A percentile compares a stretch with the other conserved stretches of the same genome.
Conservation (phyloP, 2,888 invertebrate species). For the Polydesmus complanatus region DNA sequence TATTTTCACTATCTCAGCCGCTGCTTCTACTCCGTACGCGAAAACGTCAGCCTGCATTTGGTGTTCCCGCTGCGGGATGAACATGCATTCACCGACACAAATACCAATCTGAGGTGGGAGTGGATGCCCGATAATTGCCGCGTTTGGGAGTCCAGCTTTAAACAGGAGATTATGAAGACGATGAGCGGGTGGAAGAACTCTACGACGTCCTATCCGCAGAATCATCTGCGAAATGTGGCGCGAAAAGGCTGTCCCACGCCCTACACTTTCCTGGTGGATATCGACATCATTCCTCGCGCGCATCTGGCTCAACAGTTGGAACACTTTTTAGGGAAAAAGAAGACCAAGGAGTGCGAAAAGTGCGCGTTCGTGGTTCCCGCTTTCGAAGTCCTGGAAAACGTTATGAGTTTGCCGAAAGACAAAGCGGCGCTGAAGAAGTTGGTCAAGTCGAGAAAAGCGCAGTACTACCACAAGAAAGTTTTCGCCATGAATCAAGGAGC, state of each 20-base stretch:
- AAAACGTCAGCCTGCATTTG: slow-evolving; percentile 60
- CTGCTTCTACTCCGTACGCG: slow-evolving; percentile 56
- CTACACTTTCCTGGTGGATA: slow-evolving; percentile 70
- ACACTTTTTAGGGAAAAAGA: slow-evolving; percentile 1
- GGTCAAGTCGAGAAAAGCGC: slow-evolving; percentile 61
- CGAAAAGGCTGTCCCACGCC: slow-evolving; percentile 59
- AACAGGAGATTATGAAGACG: slow-evolving; percentile 36
- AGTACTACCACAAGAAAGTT: slow-evolving; percentile 80
- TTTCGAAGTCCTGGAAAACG: slow-evolving; percentile 63
- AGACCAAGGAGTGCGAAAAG: slow-evolving; percentile 27
- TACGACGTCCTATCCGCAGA: slow-evolving; percentile 68
- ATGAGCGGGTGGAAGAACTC: slow-evolving; percentile 46
- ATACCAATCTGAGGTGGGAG: too few species aligned
- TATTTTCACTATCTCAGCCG: slow-evolving; percentile 57
- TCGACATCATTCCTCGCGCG: slow-evolving; percentile 69
- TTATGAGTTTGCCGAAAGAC: slow-evolving; percentile 59
- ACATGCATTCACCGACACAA: slow-evolving; percentile 22
- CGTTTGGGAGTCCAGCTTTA: neutral
- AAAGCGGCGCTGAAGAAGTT: slow-evolving; percentile 62
- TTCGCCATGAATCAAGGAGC: slow-evolving; percentile 86
- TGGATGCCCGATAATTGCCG: neutral
- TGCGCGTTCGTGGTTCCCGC: slow-evolving; percentile 85
- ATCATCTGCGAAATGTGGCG: slow-evolving; percentile 73
- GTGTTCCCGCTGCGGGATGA: slow-evolving; percentile 50
- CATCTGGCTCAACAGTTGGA: neutral